Percentiles rank a stretch among this genome's conserved stretches.
These are phyloP conservation scores for Numida meleagris DNA, from an alignment of 2,113 vertebrate species.

Conservation along the genomic window DNA sequence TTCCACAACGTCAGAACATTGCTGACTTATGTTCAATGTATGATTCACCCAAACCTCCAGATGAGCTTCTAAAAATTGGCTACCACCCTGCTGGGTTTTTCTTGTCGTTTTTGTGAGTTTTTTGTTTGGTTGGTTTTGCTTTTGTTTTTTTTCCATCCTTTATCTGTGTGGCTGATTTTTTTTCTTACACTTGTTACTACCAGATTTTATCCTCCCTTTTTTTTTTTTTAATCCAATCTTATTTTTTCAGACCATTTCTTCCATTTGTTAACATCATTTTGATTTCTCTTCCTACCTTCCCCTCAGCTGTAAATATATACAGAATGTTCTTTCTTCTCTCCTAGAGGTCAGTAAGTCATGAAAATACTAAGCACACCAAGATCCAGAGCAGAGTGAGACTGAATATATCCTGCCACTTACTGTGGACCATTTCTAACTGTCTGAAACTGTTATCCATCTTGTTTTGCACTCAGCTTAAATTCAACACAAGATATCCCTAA, in stretches of 20 bases:
- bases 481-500: neutral
- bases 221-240: neutral
- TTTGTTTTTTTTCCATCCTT: neutral
- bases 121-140: neutral
- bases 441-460: neutral
- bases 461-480: neutral
- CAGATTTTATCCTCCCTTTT: neutral
- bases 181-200: neutral
- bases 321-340: neutral
- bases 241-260: neutral
- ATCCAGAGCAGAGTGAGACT: rapidly evolving
- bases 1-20: neutral
- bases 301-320: neutral
- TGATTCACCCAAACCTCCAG: neutral
- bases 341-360: neutral
- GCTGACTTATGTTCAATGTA: neutral
- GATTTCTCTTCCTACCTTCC: neutral
- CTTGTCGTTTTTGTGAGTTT: neutral
- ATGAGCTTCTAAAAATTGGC: neutral
- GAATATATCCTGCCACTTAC: neutral
- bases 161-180: neutral
- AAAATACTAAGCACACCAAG: neutral
- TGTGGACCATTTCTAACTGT: neutral
- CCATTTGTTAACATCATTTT: neutral
- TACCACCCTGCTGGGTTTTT: neutral